A percentile compares a stretch with the other conserved stretches of the same genome.
Conservation (phyloP, 2,113 vertebrate genomes). For the Cynocephalus volans region DNA sequence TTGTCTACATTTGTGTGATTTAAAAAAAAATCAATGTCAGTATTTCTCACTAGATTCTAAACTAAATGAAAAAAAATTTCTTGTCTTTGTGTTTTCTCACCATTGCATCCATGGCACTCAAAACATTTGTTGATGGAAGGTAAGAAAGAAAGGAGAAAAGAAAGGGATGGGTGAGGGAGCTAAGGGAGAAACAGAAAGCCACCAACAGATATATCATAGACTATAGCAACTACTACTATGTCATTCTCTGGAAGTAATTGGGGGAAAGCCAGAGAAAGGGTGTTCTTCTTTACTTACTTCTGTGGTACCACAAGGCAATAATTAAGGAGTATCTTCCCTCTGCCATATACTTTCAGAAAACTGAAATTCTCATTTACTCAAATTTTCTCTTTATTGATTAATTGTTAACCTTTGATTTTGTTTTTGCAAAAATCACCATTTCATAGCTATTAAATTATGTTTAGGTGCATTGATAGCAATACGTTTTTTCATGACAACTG, state of each 20-base stretch:
- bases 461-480: background rate
- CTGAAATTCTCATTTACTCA: background rate
- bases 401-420: background rate
- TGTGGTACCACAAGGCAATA: background rate
- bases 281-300: background rate
- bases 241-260: background rate
- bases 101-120: background rate
- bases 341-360: background rate
- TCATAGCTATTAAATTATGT: constrained; percentile 24
- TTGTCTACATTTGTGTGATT: background rate
- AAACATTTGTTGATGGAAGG: background rate
- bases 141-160: background rate
- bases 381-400: background rate
- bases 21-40: background rate
- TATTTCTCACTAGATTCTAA: background rate
- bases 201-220: background rate
- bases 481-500: background rate
- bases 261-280: background rate
- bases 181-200: background rate
- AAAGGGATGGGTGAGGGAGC: background rate
- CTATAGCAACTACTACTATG: background rate
- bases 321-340: constrained; percentile 4
- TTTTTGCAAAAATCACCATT: constrained; percentile 21
- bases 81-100: background rate
- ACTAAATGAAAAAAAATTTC: background rate